Conservation (phyloP, 2,888 invertebrate genomes). For the Lasioglossum calceatum region DNA sequence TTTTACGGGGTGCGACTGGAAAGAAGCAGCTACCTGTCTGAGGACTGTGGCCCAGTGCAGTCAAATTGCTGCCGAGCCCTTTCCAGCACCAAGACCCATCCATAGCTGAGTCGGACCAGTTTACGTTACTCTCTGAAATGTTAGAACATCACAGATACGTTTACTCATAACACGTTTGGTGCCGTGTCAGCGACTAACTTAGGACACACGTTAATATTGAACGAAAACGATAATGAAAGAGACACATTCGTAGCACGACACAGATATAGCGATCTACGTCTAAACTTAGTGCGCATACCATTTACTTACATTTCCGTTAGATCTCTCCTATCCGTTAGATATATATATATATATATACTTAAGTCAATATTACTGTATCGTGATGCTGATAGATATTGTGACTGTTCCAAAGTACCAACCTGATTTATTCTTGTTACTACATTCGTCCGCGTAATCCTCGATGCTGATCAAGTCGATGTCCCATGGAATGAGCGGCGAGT, state of each 20-base stretch:
- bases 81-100: constrained; percentile 83
- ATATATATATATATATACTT: constrained; percentile 58
- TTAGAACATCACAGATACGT: constrained; percentile 5
- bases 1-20: constrained; percentile 85
- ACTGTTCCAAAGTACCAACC: constrained; percentile 65
- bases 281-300: constrained; percentile 38
- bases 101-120: constrained; percentile 83
- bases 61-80: constrained; percentile 84
- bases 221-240: constrained; percentile 25
- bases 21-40: constrained; percentile 87
- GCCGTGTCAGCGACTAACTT: constrained; percentile 15
- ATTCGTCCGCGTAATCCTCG: constrained; percentile 79
- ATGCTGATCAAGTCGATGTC: constrained; percentile 81
- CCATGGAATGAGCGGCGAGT: constrained; percentile 82
- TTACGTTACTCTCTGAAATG: constrained; percentile 77
- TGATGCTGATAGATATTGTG: constrained; percentile 14
- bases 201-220: constrained; percentile 15
- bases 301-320: constrained; percentile 54
- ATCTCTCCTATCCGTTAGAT: constrained; percentile 54
- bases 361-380: constrained; percentile 50
- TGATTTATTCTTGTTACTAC: constrained; percentile 75
- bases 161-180: background rate
- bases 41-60: constrained; percentile 87
- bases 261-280: constrained; percentile 42
- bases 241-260: constrained; percentile 29